phyloP scores from a whole-genome alignment of 2,888 invertebrate species.

The Cactoblastis cactorum region DNA sequence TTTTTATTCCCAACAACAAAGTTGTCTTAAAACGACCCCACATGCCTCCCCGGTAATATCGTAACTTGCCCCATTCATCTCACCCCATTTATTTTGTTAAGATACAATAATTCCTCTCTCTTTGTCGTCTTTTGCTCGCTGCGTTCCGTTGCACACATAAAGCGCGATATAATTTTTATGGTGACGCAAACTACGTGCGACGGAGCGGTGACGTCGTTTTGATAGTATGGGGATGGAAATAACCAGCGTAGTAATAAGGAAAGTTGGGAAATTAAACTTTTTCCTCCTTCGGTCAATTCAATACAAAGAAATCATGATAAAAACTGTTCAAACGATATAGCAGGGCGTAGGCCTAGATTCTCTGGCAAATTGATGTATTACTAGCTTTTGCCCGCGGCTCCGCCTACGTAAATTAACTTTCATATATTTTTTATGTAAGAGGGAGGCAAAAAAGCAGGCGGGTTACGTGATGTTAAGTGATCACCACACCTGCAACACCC shows the following conservation, averaged over 20 bases:
- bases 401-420: too few species aligned
- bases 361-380: too few species aligned
- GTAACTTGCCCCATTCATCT: slow-evolving; percentile 6
- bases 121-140: slow-evolving; percentile 26
- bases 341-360: too few species aligned
- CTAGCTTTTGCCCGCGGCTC: too few species aligned
- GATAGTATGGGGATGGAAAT: background rate
- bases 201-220: slow-evolving; percentile 18
- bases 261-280: too few species aligned
- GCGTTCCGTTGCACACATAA: slow-evolving; percentile 24
- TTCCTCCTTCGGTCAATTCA: too few species aligned
- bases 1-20: background rate
- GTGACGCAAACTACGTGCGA: slow-evolving; percentile 23
- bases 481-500: too few species aligned
- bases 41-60: background rate
- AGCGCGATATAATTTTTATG: slow-evolving; percentile 28
- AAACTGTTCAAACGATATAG: too few species aligned
- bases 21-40: background rate
- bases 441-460: too few species aligned
- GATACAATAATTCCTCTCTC: slow-evolving; percentile 35
- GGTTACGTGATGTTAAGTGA: too few species aligned
- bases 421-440: too few species aligned
- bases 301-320: background rate
- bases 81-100: slow-evolving; percentile 11
- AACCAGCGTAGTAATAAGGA: background rate